Conservation (phyloP, 2,888 invertebrate genomes). For the Lithophane semibrunnea region DNA sequence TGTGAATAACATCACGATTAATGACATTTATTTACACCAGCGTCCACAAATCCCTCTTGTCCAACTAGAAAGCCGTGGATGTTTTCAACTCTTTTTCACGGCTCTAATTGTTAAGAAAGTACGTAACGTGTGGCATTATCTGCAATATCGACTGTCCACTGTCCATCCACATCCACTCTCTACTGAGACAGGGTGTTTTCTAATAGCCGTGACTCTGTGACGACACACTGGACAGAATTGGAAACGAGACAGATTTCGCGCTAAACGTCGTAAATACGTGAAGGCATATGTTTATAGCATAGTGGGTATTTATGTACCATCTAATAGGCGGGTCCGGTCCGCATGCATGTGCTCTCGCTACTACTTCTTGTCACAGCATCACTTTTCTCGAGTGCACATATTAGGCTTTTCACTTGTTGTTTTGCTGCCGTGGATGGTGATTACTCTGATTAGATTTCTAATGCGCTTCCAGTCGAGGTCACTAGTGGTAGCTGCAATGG, state of each 20-base stretch:
- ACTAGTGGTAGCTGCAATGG: background rate
- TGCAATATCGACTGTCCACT: conserved; percentile 15
- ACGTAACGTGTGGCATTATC: conserved; percentile 45
- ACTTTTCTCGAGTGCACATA: conserved; percentile 22
- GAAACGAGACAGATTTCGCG: conserved; percentile 44
- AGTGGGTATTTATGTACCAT: conserved; percentile 13
- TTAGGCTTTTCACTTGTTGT: conserved; percentile 29
- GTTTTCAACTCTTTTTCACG: conserved; percentile 58
- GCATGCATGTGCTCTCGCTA: conserved; percentile 10
- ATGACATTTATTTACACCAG: background rate
- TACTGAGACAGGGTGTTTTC: conserved; percentile 56
- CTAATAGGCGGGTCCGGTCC: conserved; percentile 4
- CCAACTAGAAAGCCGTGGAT: conserved; percentile 46
- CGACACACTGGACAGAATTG: conserved; percentile 43
- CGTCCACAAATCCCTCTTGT: conserved; percentile 5
- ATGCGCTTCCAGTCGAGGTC: background rate
- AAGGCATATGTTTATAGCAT: conserved; percentile 18
- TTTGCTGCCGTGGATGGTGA: background rate
- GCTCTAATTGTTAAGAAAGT: conserved; percentile 61
- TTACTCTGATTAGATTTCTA: conserved; percentile 30
- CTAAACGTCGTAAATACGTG: conserved; percentile 36
- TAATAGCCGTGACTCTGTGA: conserved; percentile 42
- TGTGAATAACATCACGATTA: background rate
- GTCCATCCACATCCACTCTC: conserved; percentile 45
- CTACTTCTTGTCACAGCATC: conserved; percentile 19